Base-by-base conservation (phyloP, 2,888 invertebrate species). In the Chalcosyrphus nemorum region DNA sequence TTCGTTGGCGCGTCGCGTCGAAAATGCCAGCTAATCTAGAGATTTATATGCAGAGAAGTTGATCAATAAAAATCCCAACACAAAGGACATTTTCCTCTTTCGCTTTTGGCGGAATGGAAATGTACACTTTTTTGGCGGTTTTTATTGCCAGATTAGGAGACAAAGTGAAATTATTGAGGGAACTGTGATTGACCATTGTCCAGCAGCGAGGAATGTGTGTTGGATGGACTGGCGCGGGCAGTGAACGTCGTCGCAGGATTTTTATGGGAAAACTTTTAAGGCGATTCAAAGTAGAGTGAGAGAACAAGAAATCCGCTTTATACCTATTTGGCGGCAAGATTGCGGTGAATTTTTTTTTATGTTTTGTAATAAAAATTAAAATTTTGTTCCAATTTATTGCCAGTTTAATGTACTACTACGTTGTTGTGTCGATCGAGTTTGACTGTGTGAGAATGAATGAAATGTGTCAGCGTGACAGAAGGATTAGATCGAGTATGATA, bases 21-120 rank as follows among this genome's bases (percentile, higher is more conserved):
- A 75, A 81, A 75, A 81, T 70, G 85, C 59, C 82, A 85, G 87
- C 88, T 90, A 89, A 89, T 89, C 90, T 88, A 87, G 68, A 89
- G 88, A 89, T 89, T 89, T 89, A 89, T 89, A 89, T 89, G 89
- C 90, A 89, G 88, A 88, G 88, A 89, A 89, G 90, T 90, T 89
- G 89, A 89, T 89, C 90, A 89, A 89, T 89, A 89, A 89, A 89
- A 89, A 88, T 7, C 27, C 1, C 86, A 86, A 54, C 32, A 76
- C 76, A 81, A 81, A 76, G 70, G 75, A 52, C 57, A n/a, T n/a
- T n/a, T n/a, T n/a, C n/a, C n/a, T n/a, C n/a, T n/a, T n/a, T n/a
- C n/a, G n/a, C 38, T 29, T 29, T 72, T 56, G 57, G 57, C 57
- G 52, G 52, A 38, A 84, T 84, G 84, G 84, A 80, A 80, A 70